Evolutionary conservation across 2,888 invertebrate genomes (phyloP), one percentile per base, ranked within the genome.

Genomic region (Drosophila anomalipes): DNA sequence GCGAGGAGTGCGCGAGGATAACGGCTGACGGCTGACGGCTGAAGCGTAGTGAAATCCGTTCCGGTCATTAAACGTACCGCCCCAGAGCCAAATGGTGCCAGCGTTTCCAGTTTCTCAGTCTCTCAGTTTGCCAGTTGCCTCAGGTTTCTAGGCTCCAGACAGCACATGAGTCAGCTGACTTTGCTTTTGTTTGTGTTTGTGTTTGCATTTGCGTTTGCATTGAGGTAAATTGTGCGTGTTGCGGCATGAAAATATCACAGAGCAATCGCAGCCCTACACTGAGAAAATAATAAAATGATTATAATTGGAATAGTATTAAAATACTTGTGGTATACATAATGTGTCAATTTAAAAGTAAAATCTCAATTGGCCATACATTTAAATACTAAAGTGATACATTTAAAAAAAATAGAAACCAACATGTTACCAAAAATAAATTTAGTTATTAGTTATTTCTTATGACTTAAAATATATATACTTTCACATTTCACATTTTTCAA

Each of bases 31-130:
- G 73, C 81, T 77, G 79, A 51, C 78, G 75, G 44, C 69, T 79
- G 89, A 74, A 73, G 78, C 72, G 81, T 57, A 67, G 49, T 57
- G 83, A 86, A 88, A 91, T 91, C 86, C 89, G 91, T 91, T 91
- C 90, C 91, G 91, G 91, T 90, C 89, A 91, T 92, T 92, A 91
- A 90, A 86, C 82, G 91, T 70, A 85, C 91, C 91, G 91, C 85
- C 67, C 78, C 63, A 72, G 33, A 70, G 35, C 59, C 49, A 54
- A 74, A 70, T 66, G 57, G 75, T 65, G 53, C 70, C 58, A 77
- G 74, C 44, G 58, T 58, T 58, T 41, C 44, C 30, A 58, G 60
- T 57, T 83, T 49, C 59, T 61, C 59, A 58, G 62, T 57, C 61
- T 66, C 56, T 67, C 47, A 49, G 61, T 26, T 49, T 26, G 26